phyloP scores from a whole-genome alignment of 1,140 invertebrate species.

The Drosophila aff. region DNA sequence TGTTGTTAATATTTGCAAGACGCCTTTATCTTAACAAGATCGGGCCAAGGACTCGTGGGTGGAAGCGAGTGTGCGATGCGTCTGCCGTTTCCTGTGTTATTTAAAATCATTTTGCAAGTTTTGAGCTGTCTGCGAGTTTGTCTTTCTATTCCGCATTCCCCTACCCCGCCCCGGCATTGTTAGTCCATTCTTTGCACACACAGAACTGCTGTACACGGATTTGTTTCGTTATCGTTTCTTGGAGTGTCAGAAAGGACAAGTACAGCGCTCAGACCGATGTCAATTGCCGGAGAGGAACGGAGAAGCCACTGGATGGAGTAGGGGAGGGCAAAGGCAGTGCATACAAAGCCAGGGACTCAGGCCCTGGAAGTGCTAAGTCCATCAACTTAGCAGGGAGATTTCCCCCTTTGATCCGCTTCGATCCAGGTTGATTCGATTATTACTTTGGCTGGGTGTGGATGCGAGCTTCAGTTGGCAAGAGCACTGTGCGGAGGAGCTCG shows the following conservation, averaged over 20 bases:
- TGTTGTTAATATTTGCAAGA: conserved; percentile 65
- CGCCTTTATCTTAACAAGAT: conserved; percentile 75
- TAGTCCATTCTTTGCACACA: conserved; percentile 20
- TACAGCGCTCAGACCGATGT: conserved; percentile 18
- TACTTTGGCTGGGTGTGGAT: not conserved
- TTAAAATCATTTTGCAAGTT: conserved; percentile 77
- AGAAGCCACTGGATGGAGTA: not conserved
- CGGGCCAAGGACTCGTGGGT: conserved; percentile 29
- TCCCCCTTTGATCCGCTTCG: conserved; percentile 35
- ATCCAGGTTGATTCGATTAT: conserved; percentile 42
- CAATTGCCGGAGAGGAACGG: conserved; percentile 6
- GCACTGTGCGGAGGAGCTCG: not conserved
- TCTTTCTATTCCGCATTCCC: conserved; percentile 11
- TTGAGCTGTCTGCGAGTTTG: conserved; percentile 58
- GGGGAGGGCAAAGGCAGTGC: not conserved
- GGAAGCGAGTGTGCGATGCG: conserved; percentile 20
- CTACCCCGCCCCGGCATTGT: not conserved
- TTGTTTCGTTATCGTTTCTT: conserved; percentile 63
- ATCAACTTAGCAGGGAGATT: conserved; percentile 31
- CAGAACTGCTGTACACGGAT: conserved; percentile 50
- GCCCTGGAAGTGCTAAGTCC: conserved; percentile 27
- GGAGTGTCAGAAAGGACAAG: conserved; percentile 37
- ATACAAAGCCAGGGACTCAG: conserved; percentile 18
- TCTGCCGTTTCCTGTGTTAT: conserved; percentile 63
- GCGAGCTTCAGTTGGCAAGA: not conserved